Evolutionary conservation across 1,140 invertebrate genomes (phyloP), one percentile per base, ranked within the genome.

Genomic region (Drosophila sulfurigaster): DNA sequence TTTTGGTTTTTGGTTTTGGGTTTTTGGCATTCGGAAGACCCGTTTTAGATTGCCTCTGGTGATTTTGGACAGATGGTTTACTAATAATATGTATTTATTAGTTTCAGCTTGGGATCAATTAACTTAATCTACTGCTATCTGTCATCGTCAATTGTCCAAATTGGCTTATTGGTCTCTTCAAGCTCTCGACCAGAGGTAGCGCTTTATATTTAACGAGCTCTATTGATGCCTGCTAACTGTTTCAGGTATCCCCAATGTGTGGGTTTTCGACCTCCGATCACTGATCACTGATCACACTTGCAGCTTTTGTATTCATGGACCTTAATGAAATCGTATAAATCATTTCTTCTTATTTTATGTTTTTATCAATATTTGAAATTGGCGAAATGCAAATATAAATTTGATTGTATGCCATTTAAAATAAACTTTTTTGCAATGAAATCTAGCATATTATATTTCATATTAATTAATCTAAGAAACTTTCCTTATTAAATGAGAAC

Each of bases 11-110:
- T 25, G 20, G 3, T 25, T 20, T 20, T 20, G 2, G 16, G 1
- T 32, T 72, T 67, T 76, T 20, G 28, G 15, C 58, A 69, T 49
- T 49, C 5, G 32, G 52, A 54, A 69, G 67, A 78, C 81, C 67
- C 82, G 82, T 87, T 82, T 79, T 75, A 82, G 68, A 86, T 10
- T 52, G 81, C 75, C 82, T 13, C 68, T 58, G 83, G 69, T 75
- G 70, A 51, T 65, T 72, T 45, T 35, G 51, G 51, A 70, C 59
- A 57, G 58, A 51, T 30, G 28, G 28, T 49, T 49, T 49, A 56
- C 45, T 58, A 70, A 75, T 69, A 69, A 70, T 75, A 70, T 54
- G 59, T 59, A 76, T 64, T 76, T 65, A 63, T 71, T 75, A 68
- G 46, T 48, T 72, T 28, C 66, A 13, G 7, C 60, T 67, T 48